Evolutionary conservation across 2,888 invertebrate species (phyloP), one percentile per base, ranked within the genome.

Genomic region (Lacanobia oleracea): DNA sequence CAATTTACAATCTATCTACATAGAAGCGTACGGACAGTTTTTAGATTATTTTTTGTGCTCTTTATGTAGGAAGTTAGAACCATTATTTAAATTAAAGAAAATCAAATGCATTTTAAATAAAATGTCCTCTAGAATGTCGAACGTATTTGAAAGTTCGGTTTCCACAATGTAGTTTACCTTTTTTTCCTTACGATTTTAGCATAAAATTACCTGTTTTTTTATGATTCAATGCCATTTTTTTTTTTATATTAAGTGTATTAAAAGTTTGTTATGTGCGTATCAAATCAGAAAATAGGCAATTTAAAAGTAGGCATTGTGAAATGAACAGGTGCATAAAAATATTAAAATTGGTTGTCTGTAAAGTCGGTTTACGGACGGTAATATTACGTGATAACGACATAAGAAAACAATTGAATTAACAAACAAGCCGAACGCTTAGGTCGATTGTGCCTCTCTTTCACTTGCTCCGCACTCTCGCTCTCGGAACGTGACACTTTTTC

Each of bases 141-240:
- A 63, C 37, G 54, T 43, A 66, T 56, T 76, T 61, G 75, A 60
- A 77, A 77, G 68, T 77, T 53, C 10, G 21, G 60, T 65, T 64
- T 80, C 61, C 70, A 56, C 53, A 81, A 81, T 69, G 43, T 51
- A 40, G 50, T 61, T 65, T 23, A 53, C 27, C n/a, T 56, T 27
- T 18, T 77, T 78, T 72, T 82, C 18, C 2, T 9, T 10, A 23
- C n/a, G 27, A 67, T 56, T 54, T 76, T 53, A 45, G 67, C 83
- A 79, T 64, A 78, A 82, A 72, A 82, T 78, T 82, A 54, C 0
- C 7, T 66, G 14, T 48, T 18, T 65, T 63, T 81, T 54, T 63
- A 10, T 54, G 12, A 59, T 23, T 67, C 79, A 79, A 72, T 78
- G 82, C 40, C 48, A 53, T 61, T 77, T 79, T 75, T n/a, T 61